A percentile compares a stretch with the other conserved stretches of the same genome.
phyloP scores from a whole-genome alignment of 2,113 vertebrate genomes.

The Murina feae region DNA sequence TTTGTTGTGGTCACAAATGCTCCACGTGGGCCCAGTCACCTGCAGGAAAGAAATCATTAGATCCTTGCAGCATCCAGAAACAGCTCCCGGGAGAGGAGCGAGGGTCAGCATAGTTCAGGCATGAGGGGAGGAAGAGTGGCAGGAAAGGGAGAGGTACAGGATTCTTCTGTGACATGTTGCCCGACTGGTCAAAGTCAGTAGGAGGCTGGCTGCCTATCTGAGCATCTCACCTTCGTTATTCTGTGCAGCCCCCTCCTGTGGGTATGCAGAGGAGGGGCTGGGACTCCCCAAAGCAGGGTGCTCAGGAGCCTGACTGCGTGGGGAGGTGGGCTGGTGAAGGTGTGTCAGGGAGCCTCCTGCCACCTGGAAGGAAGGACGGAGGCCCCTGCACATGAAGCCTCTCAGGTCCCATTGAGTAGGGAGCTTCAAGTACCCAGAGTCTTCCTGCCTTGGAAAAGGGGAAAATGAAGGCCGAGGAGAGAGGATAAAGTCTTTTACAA shows the following conservation, averaged over 20 bases:
- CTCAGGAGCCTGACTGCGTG: not conserved
- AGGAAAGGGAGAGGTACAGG: not conserved
- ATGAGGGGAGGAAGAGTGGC: not conserved
- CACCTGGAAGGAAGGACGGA: not conserved
- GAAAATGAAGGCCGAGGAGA: not conserved
- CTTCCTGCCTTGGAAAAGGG: not conserved
- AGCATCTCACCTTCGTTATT: not conserved
- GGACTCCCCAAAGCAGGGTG: not conserved
- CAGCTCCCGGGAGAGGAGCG: not conserved
- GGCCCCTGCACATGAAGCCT: not conserved
- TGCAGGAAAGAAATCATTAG: slow-evolving; percentile 39
- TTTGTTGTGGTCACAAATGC: slow-evolving; percentile 56
- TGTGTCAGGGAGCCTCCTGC: not conserved
- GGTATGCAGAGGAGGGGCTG: not conserved
- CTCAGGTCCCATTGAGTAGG: not conserved
- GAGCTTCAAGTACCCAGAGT: not conserved
- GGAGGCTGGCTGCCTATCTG: not conserved
- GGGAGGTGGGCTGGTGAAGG: not conserved
- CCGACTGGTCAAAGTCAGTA: not conserved
- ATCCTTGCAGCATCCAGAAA: slow-evolving; percentile 4
- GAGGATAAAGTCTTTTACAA: not conserved
- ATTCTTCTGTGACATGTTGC: not conserved
- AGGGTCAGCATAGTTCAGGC: not conserved
- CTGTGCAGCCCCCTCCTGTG: not conserved
- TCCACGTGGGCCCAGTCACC: not conserved